Conservation (phyloP, 2,113 vertebrate genomes). For the Smithornis capensis region DNA sequence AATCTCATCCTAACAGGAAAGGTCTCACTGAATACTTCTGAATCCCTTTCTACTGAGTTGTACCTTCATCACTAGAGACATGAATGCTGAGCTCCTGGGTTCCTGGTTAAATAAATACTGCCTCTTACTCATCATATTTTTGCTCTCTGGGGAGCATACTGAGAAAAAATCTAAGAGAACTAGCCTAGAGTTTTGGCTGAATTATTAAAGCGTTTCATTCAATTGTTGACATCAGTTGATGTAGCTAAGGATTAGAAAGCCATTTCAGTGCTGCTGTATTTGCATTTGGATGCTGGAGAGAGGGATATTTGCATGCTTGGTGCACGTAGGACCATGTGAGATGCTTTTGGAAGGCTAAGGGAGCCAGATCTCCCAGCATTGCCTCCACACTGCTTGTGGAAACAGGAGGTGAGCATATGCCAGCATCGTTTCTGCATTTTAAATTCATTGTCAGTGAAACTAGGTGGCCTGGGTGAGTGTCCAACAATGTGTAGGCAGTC, state of each 20-base stretch:
- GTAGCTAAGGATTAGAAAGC: neutral
- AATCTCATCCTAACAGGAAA: neutral
- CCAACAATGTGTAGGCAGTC: slow-evolving; percentile 9
- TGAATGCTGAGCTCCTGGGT: neutral
- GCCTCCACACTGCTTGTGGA: neutral
- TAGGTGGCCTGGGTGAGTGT: neutral
- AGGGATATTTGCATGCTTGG: neutral
- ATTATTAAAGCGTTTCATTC: rapidly evolving
- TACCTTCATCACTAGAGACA: neutral
- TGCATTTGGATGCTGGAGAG: neutral
- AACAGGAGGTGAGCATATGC: neutral
- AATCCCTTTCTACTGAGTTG: neutral
- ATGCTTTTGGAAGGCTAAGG: neutral
- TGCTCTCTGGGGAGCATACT: neutral
- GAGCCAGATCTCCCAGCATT: neutral
- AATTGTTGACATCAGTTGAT: neutral
- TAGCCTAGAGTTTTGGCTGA: neutral
- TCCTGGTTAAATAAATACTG: neutral
- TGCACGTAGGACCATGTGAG: neutral
- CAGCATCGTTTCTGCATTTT: neutral
- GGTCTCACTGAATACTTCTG: neutral
- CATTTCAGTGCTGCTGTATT: neutral
- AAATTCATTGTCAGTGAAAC: neutral
- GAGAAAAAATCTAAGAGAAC: neutral
- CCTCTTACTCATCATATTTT: neutral